phyloP scores from a whole-genome alignment of 2,888 invertebrate genomes.

The Melitaea athalia region DNA sequence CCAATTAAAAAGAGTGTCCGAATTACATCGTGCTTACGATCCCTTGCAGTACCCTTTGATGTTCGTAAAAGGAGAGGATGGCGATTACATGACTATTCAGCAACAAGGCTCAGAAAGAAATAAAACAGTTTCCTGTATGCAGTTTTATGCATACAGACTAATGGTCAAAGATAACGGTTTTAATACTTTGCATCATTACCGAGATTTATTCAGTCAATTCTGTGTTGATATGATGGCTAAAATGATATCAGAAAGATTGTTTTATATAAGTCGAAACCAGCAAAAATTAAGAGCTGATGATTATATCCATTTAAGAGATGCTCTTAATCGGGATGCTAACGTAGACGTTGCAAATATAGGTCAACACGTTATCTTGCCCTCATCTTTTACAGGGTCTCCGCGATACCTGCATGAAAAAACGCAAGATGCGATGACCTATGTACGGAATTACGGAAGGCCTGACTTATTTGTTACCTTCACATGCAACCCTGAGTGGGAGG shows the following conservation, averaged over 20 bases:
- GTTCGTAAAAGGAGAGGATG: conserved; percentile 41
- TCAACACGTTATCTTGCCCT: conserved; percentile 37
- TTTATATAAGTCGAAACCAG: conserved; percentile 12
- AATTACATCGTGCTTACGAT: conserved; percentile 38
- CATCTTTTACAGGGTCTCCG: not conserved
- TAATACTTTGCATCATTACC: conserved; percentile 11
- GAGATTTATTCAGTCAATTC: conserved; percentile 17
- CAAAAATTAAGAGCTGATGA: not conserved
- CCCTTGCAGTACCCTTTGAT: conserved; percentile 43
- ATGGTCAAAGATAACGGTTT: conserved; percentile 10
- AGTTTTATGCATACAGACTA: conserved; percentile 13
- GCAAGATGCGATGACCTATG: too few relatives aligned
- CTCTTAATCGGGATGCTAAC: not conserved
- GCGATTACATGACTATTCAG: conserved; percentile 15
- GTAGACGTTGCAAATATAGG: conserved; percentile 11
- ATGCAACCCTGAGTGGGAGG: too few relatives aligned
- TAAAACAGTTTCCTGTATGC: conserved; percentile 8
- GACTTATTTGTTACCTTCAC: too few relatives aligned
- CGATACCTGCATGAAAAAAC: too few relatives aligned
- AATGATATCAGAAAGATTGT: conserved; percentile 21
- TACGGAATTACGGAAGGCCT: too few relatives aligned
- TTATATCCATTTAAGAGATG: not conserved
- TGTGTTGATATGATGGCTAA: conserved; percentile 15
- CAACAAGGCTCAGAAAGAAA: conserved; percentile 5
- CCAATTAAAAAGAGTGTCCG: conserved; percentile 38